These are phyloP conservation scores for Drosophila seguyi DNA, from an alignment of 1,140 invertebrate species.

Conservation along the genomic window DNA sequence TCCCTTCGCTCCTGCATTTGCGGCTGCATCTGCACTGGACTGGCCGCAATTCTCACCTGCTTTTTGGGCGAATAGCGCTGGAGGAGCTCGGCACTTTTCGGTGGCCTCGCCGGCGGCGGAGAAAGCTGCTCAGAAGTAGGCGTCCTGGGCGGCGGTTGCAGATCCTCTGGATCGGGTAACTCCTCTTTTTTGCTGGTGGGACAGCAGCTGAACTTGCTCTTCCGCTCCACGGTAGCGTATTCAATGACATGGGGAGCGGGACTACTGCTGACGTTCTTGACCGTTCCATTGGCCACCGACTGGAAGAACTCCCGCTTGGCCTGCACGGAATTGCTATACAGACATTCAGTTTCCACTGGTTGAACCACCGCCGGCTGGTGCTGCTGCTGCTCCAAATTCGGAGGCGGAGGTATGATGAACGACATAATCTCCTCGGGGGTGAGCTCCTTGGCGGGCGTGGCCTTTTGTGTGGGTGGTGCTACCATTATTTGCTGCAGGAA, in stretches of 20 bases:
- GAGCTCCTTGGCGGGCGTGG: slow-evolving; percentile 89
- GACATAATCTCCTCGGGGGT: slow-evolving; percentile 92
- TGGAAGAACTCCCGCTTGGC: slow-evolving; percentile 75
- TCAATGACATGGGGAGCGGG: slow-evolving; percentile 87
- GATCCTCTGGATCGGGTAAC: slow-evolving; percentile 12
- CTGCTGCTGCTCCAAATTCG: slow-evolving; percentile 84
- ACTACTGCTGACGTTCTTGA: slow-evolving; percentile 12
- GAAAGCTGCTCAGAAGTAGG: slow-evolving; percentile 85
- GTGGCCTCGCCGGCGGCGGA: slow-evolving; percentile 87
- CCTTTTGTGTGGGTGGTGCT: slow-evolving; percentile 90
- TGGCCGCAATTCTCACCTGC: slow-evolving; percentile 48
- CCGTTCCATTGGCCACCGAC: slow-evolving; percentile 57
- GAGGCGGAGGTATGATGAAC: slow-evolving; percentile 93
- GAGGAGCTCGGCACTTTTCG: slow-evolving; percentile 86
- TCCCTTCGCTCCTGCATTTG: slow-evolving; percentile 35
- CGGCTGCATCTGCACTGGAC: slow-evolving; percentile 25
- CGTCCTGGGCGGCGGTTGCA: slow-evolving; percentile 86
- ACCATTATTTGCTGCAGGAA: slow-evolving; percentile 93
- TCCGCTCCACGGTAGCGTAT: slow-evolving; percentile 89
- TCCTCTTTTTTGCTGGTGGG: slow-evolving; percentile 86
- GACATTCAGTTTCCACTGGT: slow-evolving; percentile 52
- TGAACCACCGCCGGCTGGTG: slow-evolving; percentile 10
- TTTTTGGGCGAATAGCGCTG: slow-evolving; percentile 85
- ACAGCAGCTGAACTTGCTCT: slow-evolving; percentile 89
- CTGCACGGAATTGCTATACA: slow-evolving; percentile 80